phyloP scores from a whole-genome alignment of 2,113 vertebrate genomes.

The Lichenostomus cassidix region DNA sequence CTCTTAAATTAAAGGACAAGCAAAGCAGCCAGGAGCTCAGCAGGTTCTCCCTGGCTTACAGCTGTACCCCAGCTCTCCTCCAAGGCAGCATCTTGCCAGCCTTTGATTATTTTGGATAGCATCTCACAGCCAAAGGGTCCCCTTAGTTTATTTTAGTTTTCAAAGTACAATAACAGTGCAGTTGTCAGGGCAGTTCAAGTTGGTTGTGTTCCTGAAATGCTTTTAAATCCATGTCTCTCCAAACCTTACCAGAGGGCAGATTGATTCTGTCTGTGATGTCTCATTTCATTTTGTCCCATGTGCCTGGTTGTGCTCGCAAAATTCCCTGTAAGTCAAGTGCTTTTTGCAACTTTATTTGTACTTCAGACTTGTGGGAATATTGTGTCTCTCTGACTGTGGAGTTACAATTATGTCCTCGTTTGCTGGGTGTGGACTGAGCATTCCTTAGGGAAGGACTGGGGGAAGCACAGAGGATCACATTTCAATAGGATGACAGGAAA shows the following conservation, averaged over 20 bases:
- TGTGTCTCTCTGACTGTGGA: neutral
- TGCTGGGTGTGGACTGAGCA: neutral
- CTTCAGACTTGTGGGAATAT: neutral
- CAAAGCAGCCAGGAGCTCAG: neutral
- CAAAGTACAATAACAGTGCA: neutral
- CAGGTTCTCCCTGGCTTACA: neutral
- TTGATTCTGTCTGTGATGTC: neutral
- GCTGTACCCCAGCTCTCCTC: neutral
- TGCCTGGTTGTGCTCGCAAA: neutral
- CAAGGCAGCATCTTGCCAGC: neutral
- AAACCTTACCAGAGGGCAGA: neutral
- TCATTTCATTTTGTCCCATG: accelerated
- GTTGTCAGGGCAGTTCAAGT: neutral
- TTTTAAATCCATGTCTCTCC: neutral
- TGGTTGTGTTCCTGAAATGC: neutral
- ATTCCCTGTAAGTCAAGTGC: neutral
- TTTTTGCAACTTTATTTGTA: neutral
- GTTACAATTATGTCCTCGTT: neutral
- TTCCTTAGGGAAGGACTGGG: neutral
- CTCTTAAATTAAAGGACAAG: neutral
- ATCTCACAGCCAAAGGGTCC: neutral
- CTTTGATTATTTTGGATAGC: neutral
- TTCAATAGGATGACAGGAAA: neutral
- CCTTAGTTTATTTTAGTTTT: neutral
- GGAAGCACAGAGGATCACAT: neutral